Base-by-base conservation (phyloP, 2,113 vertebrate genomes). In the Ictalurus punctatus region DNA sequence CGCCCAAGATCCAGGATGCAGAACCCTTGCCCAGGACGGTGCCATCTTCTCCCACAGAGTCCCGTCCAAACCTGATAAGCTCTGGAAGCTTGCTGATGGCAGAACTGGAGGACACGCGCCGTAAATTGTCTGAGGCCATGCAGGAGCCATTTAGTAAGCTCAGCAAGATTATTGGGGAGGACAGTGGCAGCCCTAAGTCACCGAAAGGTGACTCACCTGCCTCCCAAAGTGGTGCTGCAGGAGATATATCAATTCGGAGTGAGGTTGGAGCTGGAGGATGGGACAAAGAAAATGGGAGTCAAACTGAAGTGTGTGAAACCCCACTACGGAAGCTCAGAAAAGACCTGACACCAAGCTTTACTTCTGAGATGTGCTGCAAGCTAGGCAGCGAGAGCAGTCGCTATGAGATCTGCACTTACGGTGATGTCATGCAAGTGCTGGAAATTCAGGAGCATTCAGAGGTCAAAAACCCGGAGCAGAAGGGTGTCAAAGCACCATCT, bases 81-180 rank as follows among this genome's bases (percentile, higher is more conserved):
- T 89, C 74, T 86, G 89, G 48, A 87, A 96, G 95, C n/a, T 97
- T 97, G 95, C 96, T 97, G 79, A 97, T 96, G 87, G 95, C 96
- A 90, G 95, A 96, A 90, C 93, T 98, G 67, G 97, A 97, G 91
- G 97, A 97, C 93, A 97, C 96, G 14, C 94, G 94, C n/a, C 92
- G 93, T 61, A 92, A 95, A 85, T 91, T 96, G 21, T 95, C 95
- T 0, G 96, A 96, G 87, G 96, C 94, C 37, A 90, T 96, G 92
- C 94, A 96, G 93, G 95, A 98, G 94, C 95, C 95, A 86, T 83
- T 97, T 87, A 96, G 91, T 90, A 95, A 97, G 92, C 96, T 98
- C 63, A 97, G 96, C 85, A 97, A 97, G 89, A 97, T 98, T 56
- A 97, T 96, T 93, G 95, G 96, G 2, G 97, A 98, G 54, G 97